A percentile compares a stretch with the other conserved stretches of the same genome.
Evolutionary conservation across 2,113 vertebrate species (phyloP).

Genomic region (Fukomys damarensis): DNA sequence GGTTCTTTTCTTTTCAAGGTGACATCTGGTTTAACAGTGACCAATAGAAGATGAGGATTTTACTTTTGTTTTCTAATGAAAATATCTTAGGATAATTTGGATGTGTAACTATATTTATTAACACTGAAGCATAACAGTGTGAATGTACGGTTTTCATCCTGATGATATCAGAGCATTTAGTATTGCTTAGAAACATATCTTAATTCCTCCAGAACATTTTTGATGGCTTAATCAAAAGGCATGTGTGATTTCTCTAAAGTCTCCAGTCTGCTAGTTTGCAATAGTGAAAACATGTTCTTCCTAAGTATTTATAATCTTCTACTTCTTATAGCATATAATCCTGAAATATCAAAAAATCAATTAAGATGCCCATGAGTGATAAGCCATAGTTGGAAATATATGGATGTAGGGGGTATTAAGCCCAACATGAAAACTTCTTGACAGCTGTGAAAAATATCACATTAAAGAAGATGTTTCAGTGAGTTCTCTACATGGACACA

Average conservation of each 20-base stretch:
- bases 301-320: slow-evolving; percentile 59
- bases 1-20: slow-evolving; percentile 21
- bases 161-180: slow-evolving; percentile 64
- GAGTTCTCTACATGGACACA: slow-evolving; percentile 22
- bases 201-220: slow-evolving; percentile 62
- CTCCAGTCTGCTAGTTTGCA: slow-evolving; percentile 1
- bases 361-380: slow-evolving; percentile 67
- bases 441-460: slow-evolving; percentile 57
- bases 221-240: slow-evolving; percentile 65
- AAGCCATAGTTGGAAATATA: slow-evolving; percentile 48
- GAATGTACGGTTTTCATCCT: slow-evolving; percentile 1
- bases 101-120: slow-evolving; percentile 31
- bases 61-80: slow-evolving; percentile 36
- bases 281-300: slow-evolving; percentile 42
- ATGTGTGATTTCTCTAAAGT: slow-evolving; percentile 55
- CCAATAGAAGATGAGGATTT: slow-evolving; percentile 28
- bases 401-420: slow-evolving; percentile 53
- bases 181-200: slow-evolving; percentile 38
- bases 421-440: slow-evolving; percentile 38
- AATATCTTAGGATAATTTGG: slow-evolving; percentile 18
- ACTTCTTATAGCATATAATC: slow-evolving; percentile 52
- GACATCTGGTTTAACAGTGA: not conserved
- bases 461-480: slow-evolving; percentile 2
- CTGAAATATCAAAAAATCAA: slow-evolving; percentile 73
- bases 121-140: slow-evolving; percentile 12